phyloP scores from a whole-genome alignment of 2,113 vertebrate genomes.

The Campylomormyrus tamandua region DNA sequence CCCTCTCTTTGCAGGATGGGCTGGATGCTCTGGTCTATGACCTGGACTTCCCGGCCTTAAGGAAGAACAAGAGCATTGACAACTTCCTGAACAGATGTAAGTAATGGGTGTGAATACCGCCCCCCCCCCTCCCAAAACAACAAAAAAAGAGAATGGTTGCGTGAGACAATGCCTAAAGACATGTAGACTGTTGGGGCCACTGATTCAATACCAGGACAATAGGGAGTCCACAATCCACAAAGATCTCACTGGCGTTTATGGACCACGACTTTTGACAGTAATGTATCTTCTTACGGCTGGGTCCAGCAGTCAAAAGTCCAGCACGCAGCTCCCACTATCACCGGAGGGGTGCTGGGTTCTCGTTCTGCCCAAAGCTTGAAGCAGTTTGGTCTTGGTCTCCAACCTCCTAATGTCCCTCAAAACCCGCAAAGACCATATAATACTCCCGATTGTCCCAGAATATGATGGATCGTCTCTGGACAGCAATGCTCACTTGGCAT shows the following conservation, averaged over 20 bases:
- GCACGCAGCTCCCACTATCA: background rate
- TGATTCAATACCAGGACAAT: background rate
- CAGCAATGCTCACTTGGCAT: background rate
- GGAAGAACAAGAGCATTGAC: conserved; percentile 99
- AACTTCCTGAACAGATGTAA: conserved; percentile 99
- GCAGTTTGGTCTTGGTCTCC: background rate
- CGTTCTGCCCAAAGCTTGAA: background rate
- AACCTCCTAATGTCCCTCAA: background rate
- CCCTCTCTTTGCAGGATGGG: conserved; percentile 69
- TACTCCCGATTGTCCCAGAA: background rate
- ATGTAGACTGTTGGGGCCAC: background rate
- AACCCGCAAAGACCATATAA: background rate
- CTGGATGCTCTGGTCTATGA: conserved; percentile 97
- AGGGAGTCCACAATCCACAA: background rate
- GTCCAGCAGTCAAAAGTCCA: background rate
- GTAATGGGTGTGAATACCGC: conserved; percentile 48
- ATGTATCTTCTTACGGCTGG: background rate
- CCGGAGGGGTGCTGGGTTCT: background rate
- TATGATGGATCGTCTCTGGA: background rate
- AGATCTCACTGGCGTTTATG: background rate
- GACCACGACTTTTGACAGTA: background rate
- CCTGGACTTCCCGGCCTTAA: conserved; percentile 96
- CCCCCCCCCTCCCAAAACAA: background rate
- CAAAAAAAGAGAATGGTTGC: background rate
- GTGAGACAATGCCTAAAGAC: background rate